Evolutionary conservation across 1,140 invertebrate genomes (phyloP).

Genomic region (Parasteatoda tepidariorum): DNA sequence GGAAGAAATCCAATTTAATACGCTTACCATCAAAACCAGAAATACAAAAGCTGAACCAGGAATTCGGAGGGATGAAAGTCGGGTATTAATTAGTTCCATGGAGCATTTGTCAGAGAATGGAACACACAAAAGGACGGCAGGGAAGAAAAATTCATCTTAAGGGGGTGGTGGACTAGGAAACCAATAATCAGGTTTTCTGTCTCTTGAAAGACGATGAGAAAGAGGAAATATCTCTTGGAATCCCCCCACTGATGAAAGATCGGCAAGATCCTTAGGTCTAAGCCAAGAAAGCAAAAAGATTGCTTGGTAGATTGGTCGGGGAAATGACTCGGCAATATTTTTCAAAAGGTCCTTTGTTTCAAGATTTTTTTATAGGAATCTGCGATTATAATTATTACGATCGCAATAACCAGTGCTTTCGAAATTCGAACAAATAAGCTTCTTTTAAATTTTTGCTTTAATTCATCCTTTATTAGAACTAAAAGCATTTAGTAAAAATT

Average conservation of each 20-base stretch:
- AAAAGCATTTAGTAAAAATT: too few species aligned
- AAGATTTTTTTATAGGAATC: neutral
- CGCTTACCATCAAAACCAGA: constrained; percentile 13
- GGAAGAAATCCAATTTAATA: constrained; percentile 49
- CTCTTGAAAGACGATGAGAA: neutral
- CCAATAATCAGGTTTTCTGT: constrained; percentile 12
- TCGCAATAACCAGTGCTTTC: too few species aligned
- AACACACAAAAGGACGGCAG: constrained; percentile 32
- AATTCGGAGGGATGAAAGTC: constrained; percentile 33
- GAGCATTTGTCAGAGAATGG: constrained; percentile 51
- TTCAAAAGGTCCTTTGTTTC: neutral
- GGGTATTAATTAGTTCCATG: constrained; percentile 50
- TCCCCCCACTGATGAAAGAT: constrained; percentile 17
- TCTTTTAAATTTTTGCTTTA: too few species aligned
- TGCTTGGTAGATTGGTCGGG: constrained; percentile 22
- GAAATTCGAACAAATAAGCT: too few species aligned
- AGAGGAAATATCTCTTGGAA: neutral
- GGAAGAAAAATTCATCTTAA: constrained; percentile 9
- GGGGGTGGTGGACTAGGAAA: neutral
- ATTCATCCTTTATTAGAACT: too few species aligned
- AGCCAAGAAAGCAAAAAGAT: constrained; percentile 42
- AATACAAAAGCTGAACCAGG: constrained; percentile 1
- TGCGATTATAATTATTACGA: too few species aligned
- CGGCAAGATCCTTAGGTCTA: neutral
- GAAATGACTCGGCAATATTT: constrained; percentile 19